A percentile compares a stretch with the other conserved stretches of the same genome.
phyloP scores from a whole-genome alignment of 2,113 vertebrate genomes.

The Peromyscus californicus region DNA sequence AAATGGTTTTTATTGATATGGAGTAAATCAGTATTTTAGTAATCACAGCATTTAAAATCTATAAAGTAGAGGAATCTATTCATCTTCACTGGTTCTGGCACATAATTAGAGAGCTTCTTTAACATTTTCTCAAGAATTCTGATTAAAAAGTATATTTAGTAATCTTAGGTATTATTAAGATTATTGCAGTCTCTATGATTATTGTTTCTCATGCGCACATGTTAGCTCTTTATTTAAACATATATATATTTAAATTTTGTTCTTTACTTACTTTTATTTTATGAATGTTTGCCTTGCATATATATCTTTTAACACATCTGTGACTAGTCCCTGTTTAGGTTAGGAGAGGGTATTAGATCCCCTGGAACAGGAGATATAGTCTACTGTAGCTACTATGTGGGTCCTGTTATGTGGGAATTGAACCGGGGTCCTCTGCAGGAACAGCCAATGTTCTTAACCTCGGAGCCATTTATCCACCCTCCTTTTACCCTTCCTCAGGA shows the following conservation, averaged over 20 bases:
- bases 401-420: background rate
- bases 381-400: background rate
- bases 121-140: background rate
- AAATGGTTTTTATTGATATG: background rate
- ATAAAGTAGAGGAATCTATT: background rate
- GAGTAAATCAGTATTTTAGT: background rate
- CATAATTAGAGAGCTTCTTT: background rate
- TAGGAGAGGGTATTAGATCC: background rate
- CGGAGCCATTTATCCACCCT: background rate
- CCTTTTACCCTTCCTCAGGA: background rate
- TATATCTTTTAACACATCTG: background rate
- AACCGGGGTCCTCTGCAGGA: too few species aligned
- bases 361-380: too few species aligned
- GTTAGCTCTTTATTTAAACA: background rate
- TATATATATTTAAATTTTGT: background rate
- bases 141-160: too few species aligned
- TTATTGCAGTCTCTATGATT: background rate
- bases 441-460: background rate
- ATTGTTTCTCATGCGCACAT: background rate
- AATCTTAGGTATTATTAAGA: background rate
- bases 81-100: background rate
- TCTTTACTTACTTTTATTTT: too few species aligned
- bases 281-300: background rate
- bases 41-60: background rate
- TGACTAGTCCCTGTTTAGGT: background rate